Percentiles rank a stretch among this genome's conserved stretches.
phyloP scores from a whole-genome alignment of 2,113 vertebrate species.

The Vimba vimba region DNA sequence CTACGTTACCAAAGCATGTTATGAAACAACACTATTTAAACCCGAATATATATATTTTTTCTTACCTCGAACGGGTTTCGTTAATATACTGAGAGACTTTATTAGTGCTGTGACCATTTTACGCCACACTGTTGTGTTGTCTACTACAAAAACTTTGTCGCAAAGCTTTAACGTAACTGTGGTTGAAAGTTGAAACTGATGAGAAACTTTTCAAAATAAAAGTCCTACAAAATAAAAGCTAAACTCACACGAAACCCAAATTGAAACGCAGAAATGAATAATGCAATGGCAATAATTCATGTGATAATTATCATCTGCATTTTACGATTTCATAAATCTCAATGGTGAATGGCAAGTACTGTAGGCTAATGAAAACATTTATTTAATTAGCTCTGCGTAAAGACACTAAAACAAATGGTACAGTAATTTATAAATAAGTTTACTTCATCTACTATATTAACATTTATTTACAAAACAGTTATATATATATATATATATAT shows the following conservation, averaged over 20 bases:
- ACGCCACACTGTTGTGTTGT: neutral
- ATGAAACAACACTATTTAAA: neutral
- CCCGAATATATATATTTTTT: neutral
- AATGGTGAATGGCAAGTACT: neutral
- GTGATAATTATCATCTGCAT: neutral
- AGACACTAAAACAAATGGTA: neutral
- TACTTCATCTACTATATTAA: neutral
- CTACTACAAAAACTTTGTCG: neutral
- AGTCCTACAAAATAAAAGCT: conserved; percentile 10
- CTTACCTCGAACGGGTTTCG: conserved; percentile 70
- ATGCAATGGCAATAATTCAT: neutral
- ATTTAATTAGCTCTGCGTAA: neutral
- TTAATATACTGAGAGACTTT: conserved; percentile 66
- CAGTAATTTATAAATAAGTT: neutral
- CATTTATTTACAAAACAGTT: neutral
- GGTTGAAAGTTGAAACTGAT: no score
- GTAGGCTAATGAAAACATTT: no score
- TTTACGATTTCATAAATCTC: neutral
- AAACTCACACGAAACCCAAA: no score
- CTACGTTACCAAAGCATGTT: no score
- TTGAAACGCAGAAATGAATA: neutral
- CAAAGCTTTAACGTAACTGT: neutral
- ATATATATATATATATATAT: neutral
- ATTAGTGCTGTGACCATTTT: conserved; percentile 69
- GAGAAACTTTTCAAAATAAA: conserved; percentile 13